Evolutionary conservation across 1,140 invertebrate genomes (phyloP).

Genomic region (Brachionus koreanus): DNA sequence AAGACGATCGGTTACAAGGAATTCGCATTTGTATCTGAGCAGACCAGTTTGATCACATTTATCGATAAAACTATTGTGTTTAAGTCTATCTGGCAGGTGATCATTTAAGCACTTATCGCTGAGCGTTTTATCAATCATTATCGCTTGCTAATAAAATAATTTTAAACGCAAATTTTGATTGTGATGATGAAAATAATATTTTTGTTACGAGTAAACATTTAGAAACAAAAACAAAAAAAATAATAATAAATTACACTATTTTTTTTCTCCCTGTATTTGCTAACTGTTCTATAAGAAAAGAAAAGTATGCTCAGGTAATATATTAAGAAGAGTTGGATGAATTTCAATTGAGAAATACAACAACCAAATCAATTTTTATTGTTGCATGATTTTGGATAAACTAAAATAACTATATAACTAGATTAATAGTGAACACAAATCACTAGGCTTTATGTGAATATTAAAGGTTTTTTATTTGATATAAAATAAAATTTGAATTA

Average conservation of each 20-base stretch:
- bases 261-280: slow-evolving; percentile 2
- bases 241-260: slow-evolving; percentile 27
- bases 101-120: slow-evolving; percentile 11
- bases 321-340: slow-evolving; percentile 23
- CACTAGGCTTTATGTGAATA: not conserved
- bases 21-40: slow-evolving; percentile 28
- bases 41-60: slow-evolving; percentile 8
- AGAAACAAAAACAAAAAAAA: slow-evolving; percentile 16
- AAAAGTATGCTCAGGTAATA: slow-evolving; percentile 24
- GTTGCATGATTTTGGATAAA: slow-evolving; percentile 28
- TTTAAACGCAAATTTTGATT: not conserved
- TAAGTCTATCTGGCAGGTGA: not conserved
- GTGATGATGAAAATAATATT: slow-evolving; percentile 4
- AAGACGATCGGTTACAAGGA: not conserved
- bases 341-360: not conserved
- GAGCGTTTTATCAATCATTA: slow-evolving; percentile 9
- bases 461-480: slow-evolving; percentile 27
- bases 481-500: not conserved
- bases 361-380: slow-evolving; percentile 24
- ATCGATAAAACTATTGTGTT: slow-evolving; percentile 8
- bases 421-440: not conserved
- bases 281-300: slow-evolving; percentile 27
- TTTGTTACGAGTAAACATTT: slow-evolving; percentile 19
- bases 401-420: not conserved
- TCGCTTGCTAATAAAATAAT: slow-evolving; percentile 4